phyloP scores from a whole-genome alignment of 1,140 invertebrate species.

The Bursaphelenchus mucronatus region DNA sequence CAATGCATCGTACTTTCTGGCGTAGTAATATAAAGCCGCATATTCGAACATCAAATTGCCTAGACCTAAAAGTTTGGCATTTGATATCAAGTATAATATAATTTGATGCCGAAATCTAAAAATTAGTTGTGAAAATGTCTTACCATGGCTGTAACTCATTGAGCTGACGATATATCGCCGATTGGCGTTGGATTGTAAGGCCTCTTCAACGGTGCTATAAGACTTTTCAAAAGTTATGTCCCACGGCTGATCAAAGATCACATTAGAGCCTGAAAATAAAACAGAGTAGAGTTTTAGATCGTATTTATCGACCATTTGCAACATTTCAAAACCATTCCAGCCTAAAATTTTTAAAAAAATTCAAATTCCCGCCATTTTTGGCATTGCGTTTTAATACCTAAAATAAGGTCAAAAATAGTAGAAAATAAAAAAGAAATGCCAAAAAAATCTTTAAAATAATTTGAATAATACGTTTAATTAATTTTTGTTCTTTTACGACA shows the following conservation, averaged over 20 bases:
- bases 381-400: background rate
- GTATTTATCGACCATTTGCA: background rate
- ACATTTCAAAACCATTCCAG: background rate
- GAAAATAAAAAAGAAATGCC: background rate
- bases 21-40: constrained; percentile 33
- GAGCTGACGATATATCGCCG: constrained; percentile 26
- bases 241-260: constrained; percentile 45
- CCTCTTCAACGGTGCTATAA: constrained; percentile 13
- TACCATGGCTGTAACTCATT: constrained; percentile 36
- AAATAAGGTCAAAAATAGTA: background rate
- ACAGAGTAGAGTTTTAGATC: background rate
- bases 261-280: constrained; percentile 33
- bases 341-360: background rate
- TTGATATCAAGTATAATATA: constrained; percentile 5
- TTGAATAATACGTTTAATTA: too few relatives aligned
- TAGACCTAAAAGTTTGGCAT: constrained; percentile 25
- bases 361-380: background rate
- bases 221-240: constrained; percentile 3
- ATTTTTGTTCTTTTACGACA: too few relatives aligned
- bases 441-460: background rate
- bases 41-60: constrained; percentile 47
- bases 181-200: background rate
- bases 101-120: background rate
- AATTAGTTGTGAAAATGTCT: background rate
- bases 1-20: constrained; percentile 27